phyloP scores from a whole-genome alignment of 2,797 vertebrate species.

The Knipowitschia caucasica region DNA sequence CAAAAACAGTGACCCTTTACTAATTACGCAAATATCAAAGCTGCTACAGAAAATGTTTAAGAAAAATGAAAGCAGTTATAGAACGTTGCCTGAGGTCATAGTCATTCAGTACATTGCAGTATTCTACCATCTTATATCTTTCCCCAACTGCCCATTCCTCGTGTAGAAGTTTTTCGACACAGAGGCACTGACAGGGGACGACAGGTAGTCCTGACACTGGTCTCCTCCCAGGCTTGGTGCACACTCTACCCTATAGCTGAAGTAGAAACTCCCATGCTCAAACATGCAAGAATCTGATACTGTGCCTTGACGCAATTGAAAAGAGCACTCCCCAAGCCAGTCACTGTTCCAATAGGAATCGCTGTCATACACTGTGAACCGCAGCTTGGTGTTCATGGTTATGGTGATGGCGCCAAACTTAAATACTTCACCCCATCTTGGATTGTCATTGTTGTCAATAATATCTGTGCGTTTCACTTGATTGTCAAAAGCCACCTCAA shows the following conservation, averaged over 20 bases:
- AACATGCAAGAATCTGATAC: constrained; percentile 23
- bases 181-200: constrained; percentile 19
- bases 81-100: background rate
- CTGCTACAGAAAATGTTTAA: background rate
- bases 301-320: background rate
- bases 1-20: too few relatives aligned
- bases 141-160: constrained; percentile 29
- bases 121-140: background rate
- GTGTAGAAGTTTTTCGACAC: constrained; percentile 20
- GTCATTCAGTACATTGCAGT: background rate
- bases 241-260: constrained; percentile 28
- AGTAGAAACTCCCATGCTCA: constrained; percentile 29
- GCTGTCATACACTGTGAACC: constrained; percentile 27
- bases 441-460: constrained; percentile 24
- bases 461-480: constrained; percentile 15
- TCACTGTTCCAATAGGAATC: constrained; percentile 35
- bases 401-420: constrained; percentile 35
- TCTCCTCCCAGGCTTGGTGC: constrained; percentile 34
- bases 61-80: background rate
- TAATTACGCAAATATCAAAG: too few relatives aligned
- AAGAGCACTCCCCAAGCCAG: constrained; percentile 13
- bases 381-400: constrained; percentile 14
- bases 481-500: constrained; percentile 12
- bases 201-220: constrained; percentile 26
- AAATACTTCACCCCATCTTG: constrained; percentile 22